These are phyloP conservation scores for Mamestra configurata DNA, from an alignment of 1,140 invertebrate species.

Conservation along the genomic window DNA sequence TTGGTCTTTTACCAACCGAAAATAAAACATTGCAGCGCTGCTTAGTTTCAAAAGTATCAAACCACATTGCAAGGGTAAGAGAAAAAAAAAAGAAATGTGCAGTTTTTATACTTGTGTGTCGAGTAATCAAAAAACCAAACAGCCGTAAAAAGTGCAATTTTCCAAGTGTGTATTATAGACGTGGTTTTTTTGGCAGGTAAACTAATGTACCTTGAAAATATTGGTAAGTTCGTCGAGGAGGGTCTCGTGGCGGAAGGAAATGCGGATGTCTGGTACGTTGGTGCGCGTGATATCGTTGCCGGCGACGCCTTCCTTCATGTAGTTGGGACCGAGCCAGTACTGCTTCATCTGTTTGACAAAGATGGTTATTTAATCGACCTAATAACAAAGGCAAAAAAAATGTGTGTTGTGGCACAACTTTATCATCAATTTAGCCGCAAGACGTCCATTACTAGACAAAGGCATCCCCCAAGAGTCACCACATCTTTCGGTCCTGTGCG, in stretches of 20 bases:
- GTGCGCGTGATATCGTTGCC: slow-evolving; percentile 99
- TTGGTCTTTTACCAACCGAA: no score
- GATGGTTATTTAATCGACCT: neutral
- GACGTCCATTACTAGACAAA: no score
- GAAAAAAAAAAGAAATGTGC: no score
- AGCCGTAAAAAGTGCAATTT: neutral
- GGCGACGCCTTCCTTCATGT: slow-evolving; percentile 97
- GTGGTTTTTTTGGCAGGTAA: neutral
- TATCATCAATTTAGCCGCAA: no score
- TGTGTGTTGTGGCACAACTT: no score
- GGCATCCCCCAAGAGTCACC: no score
- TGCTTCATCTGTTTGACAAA: slow-evolving; percentile 93
- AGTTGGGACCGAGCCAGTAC: slow-evolving; percentile 99
- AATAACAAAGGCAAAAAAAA: no score
- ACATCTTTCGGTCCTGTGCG: no score
- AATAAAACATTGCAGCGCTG: neutral
- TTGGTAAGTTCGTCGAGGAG: slow-evolving; percentile 94
- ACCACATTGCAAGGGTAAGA: neutral
- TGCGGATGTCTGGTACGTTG: slow-evolving; percentile 98
- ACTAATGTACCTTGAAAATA: slow-evolving; percentile 57
- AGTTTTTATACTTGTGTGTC: neutral
- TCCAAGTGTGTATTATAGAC: neutral
- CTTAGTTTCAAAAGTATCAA: neutral
- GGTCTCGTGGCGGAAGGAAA: slow-evolving; percentile 96
- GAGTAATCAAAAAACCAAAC: neutral